Evolutionary conservation across 2,797 vertebrate species (phyloP).

Genomic region (Hydrocynus forskahlii): DNA sequence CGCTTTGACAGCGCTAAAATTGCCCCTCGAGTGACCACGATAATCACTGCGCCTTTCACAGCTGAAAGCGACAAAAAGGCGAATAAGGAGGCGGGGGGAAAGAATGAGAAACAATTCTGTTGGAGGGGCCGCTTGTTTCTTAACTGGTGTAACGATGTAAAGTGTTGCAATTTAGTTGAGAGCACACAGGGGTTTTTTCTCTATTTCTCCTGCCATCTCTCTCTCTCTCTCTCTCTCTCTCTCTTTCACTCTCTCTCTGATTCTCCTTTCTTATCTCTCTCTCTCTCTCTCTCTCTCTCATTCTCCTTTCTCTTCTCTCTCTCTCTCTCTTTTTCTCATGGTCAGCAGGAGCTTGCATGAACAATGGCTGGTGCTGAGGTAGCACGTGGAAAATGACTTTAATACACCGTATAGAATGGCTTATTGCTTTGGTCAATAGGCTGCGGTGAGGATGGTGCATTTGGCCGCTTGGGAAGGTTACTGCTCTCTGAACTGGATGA

Average conservation of each 20-base stretch:
- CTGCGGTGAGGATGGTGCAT: constrained; percentile 93
- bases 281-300: constrained; percentile 2
- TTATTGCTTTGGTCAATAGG: constrained; percentile 99
- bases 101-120: constrained; percentile 81
- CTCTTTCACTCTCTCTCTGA: not conserved
- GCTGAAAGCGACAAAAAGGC: constrained; percentile 71
- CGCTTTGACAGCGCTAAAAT: constrained; percentile 83
- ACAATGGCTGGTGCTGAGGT: constrained; percentile 99
- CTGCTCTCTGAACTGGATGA: constrained; percentile 93
- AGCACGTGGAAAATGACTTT: constrained; percentile 99
- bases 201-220: constrained; percentile 16
- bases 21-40: constrained; percentile 83
- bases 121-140: constrained; percentile 80
- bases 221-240: constrained; percentile 15
- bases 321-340: constrained; percentile 68
- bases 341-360: constrained; percentile 98
- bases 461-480: constrained; percentile 98
- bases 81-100: constrained; percentile 70
- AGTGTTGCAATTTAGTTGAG: constrained; percentile 90
- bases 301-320: constrained; percentile 9
- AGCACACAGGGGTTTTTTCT: constrained; percentile 64
- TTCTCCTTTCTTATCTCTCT: constrained; percentile 10
- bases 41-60: constrained; percentile 88
- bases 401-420: constrained; percentile 99
- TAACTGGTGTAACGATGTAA: constrained; percentile 91